Percentiles rank a stretch among this genome's conserved stretches.
These are phyloP conservation scores for Grantiella picta DNA, from an alignment of 2,113 vertebrate genomes.

Conservation along the genomic window DNA sequence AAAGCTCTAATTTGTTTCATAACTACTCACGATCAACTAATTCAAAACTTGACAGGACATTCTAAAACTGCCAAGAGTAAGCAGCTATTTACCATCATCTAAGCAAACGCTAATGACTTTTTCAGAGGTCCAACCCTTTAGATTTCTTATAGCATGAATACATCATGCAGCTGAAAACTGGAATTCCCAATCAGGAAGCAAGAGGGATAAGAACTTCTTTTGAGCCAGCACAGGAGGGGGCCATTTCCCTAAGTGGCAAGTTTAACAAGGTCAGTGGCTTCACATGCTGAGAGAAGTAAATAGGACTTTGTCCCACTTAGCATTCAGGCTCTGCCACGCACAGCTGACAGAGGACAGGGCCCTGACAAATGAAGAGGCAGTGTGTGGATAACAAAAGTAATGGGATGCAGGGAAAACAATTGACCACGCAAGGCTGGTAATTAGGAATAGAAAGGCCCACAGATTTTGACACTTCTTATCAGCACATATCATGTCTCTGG, in stretches of 20 bases:
- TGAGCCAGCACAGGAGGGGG: constrained; percentile 31
- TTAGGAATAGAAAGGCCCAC: not conserved
- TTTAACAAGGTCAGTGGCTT: constrained; percentile 23
- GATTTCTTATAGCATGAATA: not conserved
- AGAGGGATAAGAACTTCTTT: constrained; percentile 25
- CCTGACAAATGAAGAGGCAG: not conserved
- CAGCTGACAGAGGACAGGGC: constrained; percentile 21
- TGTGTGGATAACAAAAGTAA: not conserved
- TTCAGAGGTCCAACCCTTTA: not conserved
- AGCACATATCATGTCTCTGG: not conserved
- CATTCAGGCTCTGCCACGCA: not conserved
- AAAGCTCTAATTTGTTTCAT: not conserved
- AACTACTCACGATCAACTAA: not conserved
- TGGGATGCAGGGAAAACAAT: constrained; percentile 17
- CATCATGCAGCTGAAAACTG: not conserved
- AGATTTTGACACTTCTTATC: not conserved
- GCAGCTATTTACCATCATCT: constrained; percentile 8
- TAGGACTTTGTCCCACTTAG: not conserved
- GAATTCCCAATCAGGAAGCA: constrained; percentile 22
- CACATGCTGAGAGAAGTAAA: constrained; percentile 5
- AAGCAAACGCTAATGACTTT: constrained; percentile 41
- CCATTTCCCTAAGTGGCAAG: not conserved
- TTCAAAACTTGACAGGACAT: not conserved
- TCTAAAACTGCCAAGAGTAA: not conserved
- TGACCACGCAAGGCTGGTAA: not conserved